Base-by-base conservation (phyloP, 2,888 invertebrate genomes). In the Polymixis flavicincta region DNA sequence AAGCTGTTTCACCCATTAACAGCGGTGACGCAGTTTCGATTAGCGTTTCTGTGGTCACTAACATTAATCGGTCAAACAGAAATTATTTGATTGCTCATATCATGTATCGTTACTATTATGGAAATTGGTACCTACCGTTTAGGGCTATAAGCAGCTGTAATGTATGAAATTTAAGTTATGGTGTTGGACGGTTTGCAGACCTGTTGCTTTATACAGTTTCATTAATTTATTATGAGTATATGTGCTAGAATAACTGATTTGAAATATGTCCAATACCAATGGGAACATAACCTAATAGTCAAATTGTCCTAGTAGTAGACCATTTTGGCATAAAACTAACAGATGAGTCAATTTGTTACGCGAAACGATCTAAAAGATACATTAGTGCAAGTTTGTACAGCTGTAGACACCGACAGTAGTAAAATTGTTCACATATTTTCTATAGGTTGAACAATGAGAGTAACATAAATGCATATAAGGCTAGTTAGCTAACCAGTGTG, bases 391-490 rank as follows among this genome's bases (percentile, higher is more conserved):
- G 79, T 94, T 92, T 92, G 82, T 87, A 90, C 92, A 93, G 92
- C 88, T 92, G 93, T 88, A 91, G 92, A 93, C 90, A 90, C 89
- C 92, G 92, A 92, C 91, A 90, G 91, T 89, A 92, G 92, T 92
- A 89, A 91, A 89, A 89, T 80, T 87, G 84, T 85, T 89, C 66
- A 74, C 81, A 81, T 82, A 75, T 82, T 88, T 89, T 85, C 86
- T 89, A 86, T 84, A 90, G 88, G 89, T 86, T 83, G 85, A 87
- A 90, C 83, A 89, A 89, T 85, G 80, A 89, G 87, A 89, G 90
- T 92, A 92, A 92, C 87, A 92, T 89, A 89, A 91, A 84, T 81
- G 82, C 70, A 78, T 76, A 74, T 71, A 74, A 83, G 77, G 80
- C 74, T 81, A 84, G 80, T 80, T 82, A 82, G 70, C 52, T 57